Evolutionary conservation across 2,888 invertebrate genomes (phyloP).

Genomic region (Phorcus lineatus): DNA sequence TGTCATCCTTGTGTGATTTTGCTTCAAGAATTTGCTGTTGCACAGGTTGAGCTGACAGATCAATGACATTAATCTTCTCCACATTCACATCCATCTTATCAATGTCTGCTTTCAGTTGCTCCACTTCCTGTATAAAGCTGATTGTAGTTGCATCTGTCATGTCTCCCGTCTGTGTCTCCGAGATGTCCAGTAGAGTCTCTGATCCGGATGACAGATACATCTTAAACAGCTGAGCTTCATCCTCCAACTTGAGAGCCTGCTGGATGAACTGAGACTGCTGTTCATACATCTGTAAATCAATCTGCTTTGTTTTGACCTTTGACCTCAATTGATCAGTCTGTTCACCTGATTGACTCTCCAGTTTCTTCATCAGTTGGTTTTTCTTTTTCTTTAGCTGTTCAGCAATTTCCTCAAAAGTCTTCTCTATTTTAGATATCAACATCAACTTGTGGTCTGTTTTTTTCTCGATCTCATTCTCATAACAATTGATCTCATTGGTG

Average conservation of each 20-base stretch:
- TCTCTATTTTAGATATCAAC: neutral
- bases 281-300: neutral
- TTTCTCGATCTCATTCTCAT: neutral
- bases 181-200: neutral
- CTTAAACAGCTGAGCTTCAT: neutral
- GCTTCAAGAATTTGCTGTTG: too few species aligned
- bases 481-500: neutral
- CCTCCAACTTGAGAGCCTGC: neutral
- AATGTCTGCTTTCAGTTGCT: neutral
- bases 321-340: neutral
- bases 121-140: neutral
- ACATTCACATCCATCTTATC: neutral
- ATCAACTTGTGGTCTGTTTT: too few species aligned
- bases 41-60: too few species aligned
- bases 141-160: neutral
- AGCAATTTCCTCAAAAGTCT: too few species aligned
- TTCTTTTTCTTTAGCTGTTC: neutral
- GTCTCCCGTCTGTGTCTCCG: neutral
- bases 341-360: neutral
- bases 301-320: neutral
- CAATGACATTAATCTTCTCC: neutral
- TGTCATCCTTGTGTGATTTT: too few species aligned
- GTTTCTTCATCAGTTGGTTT: neutral
- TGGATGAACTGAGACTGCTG: neutral
- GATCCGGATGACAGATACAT: neutral